Conservation (phyloP, 2,888 invertebrate genomes). For the Caradrina kadenii region DNA sequence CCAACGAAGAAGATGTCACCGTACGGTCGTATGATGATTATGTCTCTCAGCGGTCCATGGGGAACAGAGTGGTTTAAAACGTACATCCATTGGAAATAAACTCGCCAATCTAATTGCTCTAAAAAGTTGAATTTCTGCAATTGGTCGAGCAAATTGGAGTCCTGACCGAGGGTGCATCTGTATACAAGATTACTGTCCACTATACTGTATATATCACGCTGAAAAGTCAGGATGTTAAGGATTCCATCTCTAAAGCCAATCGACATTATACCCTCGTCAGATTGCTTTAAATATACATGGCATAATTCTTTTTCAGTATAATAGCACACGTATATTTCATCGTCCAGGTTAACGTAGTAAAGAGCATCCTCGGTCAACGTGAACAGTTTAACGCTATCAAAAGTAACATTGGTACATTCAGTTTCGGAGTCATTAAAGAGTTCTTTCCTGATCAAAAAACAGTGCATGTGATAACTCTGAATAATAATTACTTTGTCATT, state of each 20-base stretch:
- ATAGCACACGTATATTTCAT: constrained; percentile 72
- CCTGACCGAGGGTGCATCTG: constrained; percentile 62
- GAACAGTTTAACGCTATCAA: constrained; percentile 74
- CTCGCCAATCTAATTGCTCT: constrained; percentile 79
- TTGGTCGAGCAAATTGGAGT: constrained; percentile 70
- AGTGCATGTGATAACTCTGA: constrained; percentile 66
- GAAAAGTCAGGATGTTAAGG: constrained; percentile 73
- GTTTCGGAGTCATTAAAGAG: no score
- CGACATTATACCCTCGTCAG: constrained; percentile 71
- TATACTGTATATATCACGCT: constrained; percentile 72
- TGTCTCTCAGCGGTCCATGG: constrained; percentile 73
- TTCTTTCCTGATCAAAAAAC: constrained; percentile 69
- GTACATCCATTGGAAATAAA: constrained; percentile 79
- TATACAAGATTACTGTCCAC: constrained; percentile 59
- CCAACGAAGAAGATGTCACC: constrained; percentile 82
- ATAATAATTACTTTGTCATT: constrained; percentile 71
- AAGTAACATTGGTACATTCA: constrained; percentile 60
- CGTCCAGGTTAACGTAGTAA: constrained; percentile 71
- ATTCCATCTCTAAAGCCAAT: constrained; percentile 68
- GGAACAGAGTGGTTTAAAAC: constrained; percentile 72
- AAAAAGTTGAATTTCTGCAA: constrained; percentile 75
- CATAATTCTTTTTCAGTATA: constrained; percentile 54
- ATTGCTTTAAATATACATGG: constrained; percentile 54
- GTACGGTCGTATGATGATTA: constrained; percentile 75
- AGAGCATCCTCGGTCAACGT: constrained; percentile 67